phyloP scores from a whole-genome alignment of 2,113 vertebrate genomes.

The Thalassoma bifasciatum region DNA sequence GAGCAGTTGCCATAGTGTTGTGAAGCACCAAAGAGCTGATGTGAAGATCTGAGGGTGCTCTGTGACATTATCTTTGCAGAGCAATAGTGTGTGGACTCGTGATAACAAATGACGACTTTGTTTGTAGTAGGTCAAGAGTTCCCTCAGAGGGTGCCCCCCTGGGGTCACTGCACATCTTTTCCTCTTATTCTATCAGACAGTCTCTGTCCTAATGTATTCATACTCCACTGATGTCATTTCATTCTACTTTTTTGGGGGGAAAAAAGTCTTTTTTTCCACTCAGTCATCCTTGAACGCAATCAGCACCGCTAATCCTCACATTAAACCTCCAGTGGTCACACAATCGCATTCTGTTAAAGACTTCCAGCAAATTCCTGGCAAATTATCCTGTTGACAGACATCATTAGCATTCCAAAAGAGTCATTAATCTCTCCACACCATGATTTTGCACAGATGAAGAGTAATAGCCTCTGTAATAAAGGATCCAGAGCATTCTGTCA shows the following conservation, averaged over 20 bases:
- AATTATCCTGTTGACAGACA: conserved; percentile 70
- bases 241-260: conserved; percentile 13
- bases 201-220: conserved; percentile 27
- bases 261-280: conserved; percentile 16
- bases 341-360: conserved; percentile 57
- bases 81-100: conserved; percentile 54
- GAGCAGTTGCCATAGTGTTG: conserved; percentile 68
- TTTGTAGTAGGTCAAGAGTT: conserved; percentile 60
- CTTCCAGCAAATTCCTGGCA: conserved; percentile 48
- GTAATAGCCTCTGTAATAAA: conserved; percentile 52
- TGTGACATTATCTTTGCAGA: conserved; percentile 58
- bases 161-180: conserved; percentile 23
- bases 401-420: conserved; percentile 60
- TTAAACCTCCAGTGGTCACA: conserved; percentile 62
- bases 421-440: conserved; percentile 63
- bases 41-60: conserved; percentile 54
- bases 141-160: conserved; percentile 12
- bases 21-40: conserved; percentile 53
- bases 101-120: conserved; percentile 57
- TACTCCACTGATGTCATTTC: conserved; percentile 1
- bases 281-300: conserved; percentile 44
- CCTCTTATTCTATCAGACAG: conserved; percentile 12
- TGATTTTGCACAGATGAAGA: conserved; percentile 56
- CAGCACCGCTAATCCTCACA: conserved; percentile 54
- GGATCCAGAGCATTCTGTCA: conserved; percentile 48